Base-by-base conservation (phyloP, 2,113 vertebrate genomes). In the Epinephelus lanceolatus region DNA sequence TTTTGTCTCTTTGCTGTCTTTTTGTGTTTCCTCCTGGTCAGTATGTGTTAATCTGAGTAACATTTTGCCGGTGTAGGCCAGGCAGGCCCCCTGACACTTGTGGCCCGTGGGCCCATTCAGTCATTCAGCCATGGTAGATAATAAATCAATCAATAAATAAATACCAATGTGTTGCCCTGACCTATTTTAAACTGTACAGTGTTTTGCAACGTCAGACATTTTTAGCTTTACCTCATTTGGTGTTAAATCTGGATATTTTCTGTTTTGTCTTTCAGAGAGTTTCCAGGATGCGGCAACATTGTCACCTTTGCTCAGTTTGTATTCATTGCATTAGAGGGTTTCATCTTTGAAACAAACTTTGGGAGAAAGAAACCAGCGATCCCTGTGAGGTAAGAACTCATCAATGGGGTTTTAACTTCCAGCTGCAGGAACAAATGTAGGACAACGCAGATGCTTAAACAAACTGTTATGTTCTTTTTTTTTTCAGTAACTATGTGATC, bases 201-300 rank as follows among this genome's bases (percentile, higher is more conserved):
- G 13, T 65, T 76, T 55, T 65, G 49, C 30, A 14, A 6, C 30
- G 42, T 42, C 27, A 8, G 49, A 61, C 18, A 27, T 18, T 4
- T 66, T 66, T n/a, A 6, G 9, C 2, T 56, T 45, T 3, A 45
- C 42, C 8, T 45, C 2, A 12, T 12, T 10, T 45, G 11, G 6
- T 30, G 4, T 65, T 33, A 9, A 40, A 71, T 63, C 14, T 60
- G 42, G 3, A 37, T 37, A 21, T 30, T 25, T 57, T 17, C 25
- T 83, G 27, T 66, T 61, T 61, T n/a, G 60, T 79, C 65, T 56
- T 84, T 51, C 92, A 99, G 98, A 93, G 92, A 95, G 40, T 97
- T 96, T 85, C 98, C 98, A 93, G 98, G 98, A 96, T 98, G 97
- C 30, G 98, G 98, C 73, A 99, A 99, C 94, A 96, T 99, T 0